Evolutionary conservation across 2,797 vertebrate genomes (phyloP), one percentile per base, ranked within the genome.

Genomic region (Mustela erminea): DNA sequence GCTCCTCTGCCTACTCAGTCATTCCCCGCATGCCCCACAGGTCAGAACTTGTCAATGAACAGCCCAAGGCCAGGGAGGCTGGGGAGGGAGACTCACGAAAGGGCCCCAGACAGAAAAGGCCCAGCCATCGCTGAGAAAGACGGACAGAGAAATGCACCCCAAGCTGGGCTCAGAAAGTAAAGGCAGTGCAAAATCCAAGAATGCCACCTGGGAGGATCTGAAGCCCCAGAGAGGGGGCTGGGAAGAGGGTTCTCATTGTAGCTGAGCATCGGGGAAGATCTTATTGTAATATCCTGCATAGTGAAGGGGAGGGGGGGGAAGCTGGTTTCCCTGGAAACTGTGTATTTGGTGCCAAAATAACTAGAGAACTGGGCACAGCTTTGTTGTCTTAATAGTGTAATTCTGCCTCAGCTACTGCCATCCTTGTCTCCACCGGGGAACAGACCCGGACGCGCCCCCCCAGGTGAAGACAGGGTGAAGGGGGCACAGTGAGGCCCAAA

Each of bases 21-120:
- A 98, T 98, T 98, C 98, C 96, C 97, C n/a, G 94, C 97, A 97
- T 98, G 97, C 92, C 98, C 98, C 98, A 98, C 95, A 95, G 98
- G 97, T 97, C 98, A 97, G 94, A 98, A 98, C 98, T 94, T 98
- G 98, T 98, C 98, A 98, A 97, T 98, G 98, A 98, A 96, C 84
- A 96, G 89, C 95, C 66, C 70, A 54, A 87, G 95, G 84, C 74
- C 38, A 13, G 66, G 14, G 52, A 77, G 88, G 52, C 17, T 8
- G 80, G 52, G 58, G 75, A 95, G 56, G 77, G 84, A 97, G 84
- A 46, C 72, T 96, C 85, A 21, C 7, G 14, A 62, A 87, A 96
- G 90, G 93, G 92, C 77, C 90, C 56, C 85, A 41, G 14, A 29
- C 12, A 81, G 94, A 86, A 97, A 70, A n/a, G 89, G 88, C 52